Percentiles rank a stretch among this genome's conserved stretches.
phyloP scores from a whole-genome alignment of 2,797 vertebrate genomes.

The Lutjanus campechanus region DNA sequence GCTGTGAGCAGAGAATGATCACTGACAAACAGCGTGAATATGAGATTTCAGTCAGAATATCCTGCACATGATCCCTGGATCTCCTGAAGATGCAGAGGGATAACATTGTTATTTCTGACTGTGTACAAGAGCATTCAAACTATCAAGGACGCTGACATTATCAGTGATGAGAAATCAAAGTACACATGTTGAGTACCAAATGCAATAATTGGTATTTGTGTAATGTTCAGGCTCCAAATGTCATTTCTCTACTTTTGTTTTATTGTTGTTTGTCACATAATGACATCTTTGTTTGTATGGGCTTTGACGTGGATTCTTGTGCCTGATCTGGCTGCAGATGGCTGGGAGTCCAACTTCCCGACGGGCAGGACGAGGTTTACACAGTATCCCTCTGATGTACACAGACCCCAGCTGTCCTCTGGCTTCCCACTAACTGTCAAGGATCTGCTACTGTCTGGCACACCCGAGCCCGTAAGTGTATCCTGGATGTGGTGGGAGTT shows the following conservation, averaged over 20 bases:
- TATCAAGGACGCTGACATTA: neutral
- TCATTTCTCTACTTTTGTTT: neutral
- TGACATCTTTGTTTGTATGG: constrained; percentile 16
- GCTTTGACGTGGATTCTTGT: constrained; percentile 33
- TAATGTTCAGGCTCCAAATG: constrained; percentile 23
- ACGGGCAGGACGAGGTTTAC: constrained; percentile 53
- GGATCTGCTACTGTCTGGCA: constrained; percentile 92
- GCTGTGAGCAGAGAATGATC: neutral
- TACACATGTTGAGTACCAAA: neutral
- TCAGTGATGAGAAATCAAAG: neutral
- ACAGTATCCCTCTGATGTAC: constrained; percentile 60
- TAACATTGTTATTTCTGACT: neutral
- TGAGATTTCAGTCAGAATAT: neutral
- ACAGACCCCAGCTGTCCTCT: constrained; percentile 62
- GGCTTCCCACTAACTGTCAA: constrained; percentile 91
- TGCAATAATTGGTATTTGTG: neutral
- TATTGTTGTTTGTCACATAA: constrained; percentile 3
- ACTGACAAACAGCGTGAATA: neutral
- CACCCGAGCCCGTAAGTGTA: constrained; percentile 88
- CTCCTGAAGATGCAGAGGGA: constrained; percentile 8
- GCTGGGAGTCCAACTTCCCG: constrained; percentile 74
- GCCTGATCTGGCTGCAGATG: constrained; percentile 77
- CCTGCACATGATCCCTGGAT: constrained; percentile 3
- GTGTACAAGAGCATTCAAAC: neutral
- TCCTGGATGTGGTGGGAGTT: neutral